Percentiles rank a stretch among this genome's conserved stretches.
Evolutionary conservation across 1,140 invertebrate genomes (phyloP).

Genomic region (Drosophila prosaltans): DNA sequence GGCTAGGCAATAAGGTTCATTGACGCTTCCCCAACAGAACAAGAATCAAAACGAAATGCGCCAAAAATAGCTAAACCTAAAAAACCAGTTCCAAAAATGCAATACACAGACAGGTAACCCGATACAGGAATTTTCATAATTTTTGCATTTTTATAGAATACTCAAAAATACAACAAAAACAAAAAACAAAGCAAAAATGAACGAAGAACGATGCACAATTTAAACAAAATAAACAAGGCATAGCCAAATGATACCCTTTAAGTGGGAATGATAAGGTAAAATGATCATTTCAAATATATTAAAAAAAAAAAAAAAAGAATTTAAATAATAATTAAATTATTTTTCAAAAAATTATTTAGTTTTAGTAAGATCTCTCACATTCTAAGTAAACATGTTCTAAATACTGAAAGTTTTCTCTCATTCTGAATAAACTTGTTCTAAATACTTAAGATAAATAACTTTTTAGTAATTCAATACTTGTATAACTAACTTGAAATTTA

Average conservation of each 20-base stretch:
- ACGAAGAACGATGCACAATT: background rate
- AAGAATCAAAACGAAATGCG: constrained; percentile 78
- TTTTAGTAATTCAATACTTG: too few species aligned
- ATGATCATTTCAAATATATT: too few species aligned
- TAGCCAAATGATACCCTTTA: background rate
- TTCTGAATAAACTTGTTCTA: too few species aligned
- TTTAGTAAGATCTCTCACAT: too few species aligned
- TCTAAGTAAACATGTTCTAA: too few species aligned
- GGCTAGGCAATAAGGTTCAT: constrained; percentile 55
- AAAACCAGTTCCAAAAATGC: constrained; percentile 69
- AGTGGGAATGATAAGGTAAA: background rate
- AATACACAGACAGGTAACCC: constrained; percentile 18
- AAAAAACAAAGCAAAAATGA: constrained; percentile 19
- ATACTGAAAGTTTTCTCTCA: too few species aligned
- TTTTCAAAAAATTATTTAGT: too few species aligned
- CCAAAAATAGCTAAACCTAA: constrained; percentile 76
- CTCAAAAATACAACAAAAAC: constrained; percentile 22
- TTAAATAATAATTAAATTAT: too few species aligned
- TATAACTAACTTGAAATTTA: too few species aligned
- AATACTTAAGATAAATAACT: too few species aligned
- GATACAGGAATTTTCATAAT: constrained; percentile 69
- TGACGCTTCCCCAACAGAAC: constrained; percentile 67
- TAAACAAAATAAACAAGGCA: background rate
- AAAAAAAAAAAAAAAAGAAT: too few species aligned
- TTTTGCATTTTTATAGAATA: constrained; percentile 75